These are phyloP conservation scores for Eulemur rufifrons DNA, from an alignment of 2,113 vertebrate genomes.

Conservation along the genomic window DNA sequence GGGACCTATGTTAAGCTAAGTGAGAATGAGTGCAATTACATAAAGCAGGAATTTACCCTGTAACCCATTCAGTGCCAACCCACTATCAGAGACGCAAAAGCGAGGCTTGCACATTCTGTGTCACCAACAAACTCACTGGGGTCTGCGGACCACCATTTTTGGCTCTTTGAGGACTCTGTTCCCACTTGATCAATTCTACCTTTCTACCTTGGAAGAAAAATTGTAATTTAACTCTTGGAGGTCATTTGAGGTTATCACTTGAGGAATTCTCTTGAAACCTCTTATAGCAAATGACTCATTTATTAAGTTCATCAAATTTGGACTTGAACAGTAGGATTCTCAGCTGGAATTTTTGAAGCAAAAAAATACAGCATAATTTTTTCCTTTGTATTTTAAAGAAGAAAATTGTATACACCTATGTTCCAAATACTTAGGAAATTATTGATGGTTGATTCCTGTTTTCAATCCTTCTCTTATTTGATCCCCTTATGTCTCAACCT, in stretches of 20 bases:
- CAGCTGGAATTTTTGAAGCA: neutral
- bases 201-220: neutral
- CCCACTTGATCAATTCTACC: neutral
- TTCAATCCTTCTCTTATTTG: neutral
- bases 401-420: neutral
- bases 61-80: neutral
- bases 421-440: neutral
- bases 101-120: too few species aligned
- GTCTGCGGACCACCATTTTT: neutral
- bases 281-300: neutral
- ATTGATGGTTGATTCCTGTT: neutral
- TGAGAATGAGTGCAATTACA: neutral
- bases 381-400: neutral
- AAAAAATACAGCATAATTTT: neutral
- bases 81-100: neutral
- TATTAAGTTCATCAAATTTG: neutral
- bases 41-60: neutral
- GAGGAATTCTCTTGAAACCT: neutral
- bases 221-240: neutral
- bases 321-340: neutral
- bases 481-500: neutral
- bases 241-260: neutral
- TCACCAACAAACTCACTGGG: neutral
- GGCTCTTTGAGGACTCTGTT: neutral
- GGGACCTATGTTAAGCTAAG: neutral